Conservation (phyloP, 2,888 invertebrate genomes). For the Arctia plantaginis region DNA sequence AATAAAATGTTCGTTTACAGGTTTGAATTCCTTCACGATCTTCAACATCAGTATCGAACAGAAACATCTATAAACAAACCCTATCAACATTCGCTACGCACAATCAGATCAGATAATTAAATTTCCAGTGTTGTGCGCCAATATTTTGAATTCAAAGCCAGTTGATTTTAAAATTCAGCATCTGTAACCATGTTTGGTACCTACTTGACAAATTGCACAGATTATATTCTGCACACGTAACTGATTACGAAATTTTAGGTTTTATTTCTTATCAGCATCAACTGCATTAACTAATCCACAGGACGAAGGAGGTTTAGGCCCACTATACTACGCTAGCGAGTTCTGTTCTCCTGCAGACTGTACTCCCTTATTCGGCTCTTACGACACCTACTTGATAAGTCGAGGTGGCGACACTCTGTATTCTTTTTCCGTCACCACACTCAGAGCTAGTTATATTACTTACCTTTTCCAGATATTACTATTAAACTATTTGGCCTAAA, state of each 20-base stretch:
- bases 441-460: not conserved
- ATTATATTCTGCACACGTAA: conserved; percentile 52
- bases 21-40: conserved; percentile 10
- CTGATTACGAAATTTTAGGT: conserved; percentile 60
- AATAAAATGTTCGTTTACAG: not conserved
- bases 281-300: too few relatives aligned
- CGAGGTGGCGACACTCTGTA: too few relatives aligned
- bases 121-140: conserved; percentile 23
- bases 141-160: conserved; percentile 48
- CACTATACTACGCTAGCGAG: too few relatives aligned
- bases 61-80: not conserved
- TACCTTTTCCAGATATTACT: not conserved
- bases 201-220: conserved; percentile 54
- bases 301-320: too few relatives aligned
- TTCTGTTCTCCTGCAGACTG: too few relatives aligned
- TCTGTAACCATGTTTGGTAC: conserved; percentile 34
- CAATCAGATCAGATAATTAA: conserved; percentile 6
- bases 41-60: not conserved
- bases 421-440: too few relatives aligned
- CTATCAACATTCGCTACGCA: conserved; percentile 23
- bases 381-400: too few relatives aligned
- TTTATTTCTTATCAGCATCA: conserved; percentile 14
- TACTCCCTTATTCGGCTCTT: too few relatives aligned
- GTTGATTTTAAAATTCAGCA: conserved; percentile 54
- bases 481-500: not conserved